Evolutionary conservation across 1,140 invertebrate species (phyloP), one percentile per base, ranked within the genome.

Genomic region (Riptortus pedestris): DNA sequence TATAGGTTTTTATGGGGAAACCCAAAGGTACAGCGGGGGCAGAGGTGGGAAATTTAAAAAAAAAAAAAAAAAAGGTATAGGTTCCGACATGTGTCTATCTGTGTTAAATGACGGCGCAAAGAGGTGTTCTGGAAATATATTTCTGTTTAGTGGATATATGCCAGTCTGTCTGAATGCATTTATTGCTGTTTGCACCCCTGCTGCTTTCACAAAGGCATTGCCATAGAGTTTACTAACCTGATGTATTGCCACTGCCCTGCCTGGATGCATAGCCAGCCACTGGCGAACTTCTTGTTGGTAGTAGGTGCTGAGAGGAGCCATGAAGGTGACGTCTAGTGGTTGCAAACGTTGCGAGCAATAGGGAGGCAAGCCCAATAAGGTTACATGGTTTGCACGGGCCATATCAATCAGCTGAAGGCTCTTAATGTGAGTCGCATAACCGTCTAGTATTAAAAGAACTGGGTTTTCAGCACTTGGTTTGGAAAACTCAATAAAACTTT

Each of bases 241-340:
- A 70, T 52, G 76, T 11, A 67, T 27, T 26, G 67, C 70, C 26
- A 74, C 61, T 7, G 69, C 62, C 48, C 69, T 67, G 14, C 69
- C 71, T 29, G 66, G 57, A 69, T 74, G 69, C 29, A 31, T 51
- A n/a, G n/a, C n/a, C 47, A 79, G 71, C 76, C 77, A 81, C 43
- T 51, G 70, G 69, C 77, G 73, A 60, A 66, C 57, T 68, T 72
- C 59, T 70, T 69, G 67, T 31, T 65, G 61, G 45, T 69, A 68
- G 60, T 68, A 65, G 1, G 47, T 28, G 59, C 64, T 68, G 18
- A 69, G 55, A 31, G 65, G 47, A 64, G 67, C 65, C 70, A 73
- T 68, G 73, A 71, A 59, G 65, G 67, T 28, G 18, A 70, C 62
- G 65, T 76, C 74, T 11, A 75, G 62, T 7, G 71, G 71, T 62